Conservation (phyloP, 2,888 invertebrate genomes). For the Leucoptera coffeella region DNA sequence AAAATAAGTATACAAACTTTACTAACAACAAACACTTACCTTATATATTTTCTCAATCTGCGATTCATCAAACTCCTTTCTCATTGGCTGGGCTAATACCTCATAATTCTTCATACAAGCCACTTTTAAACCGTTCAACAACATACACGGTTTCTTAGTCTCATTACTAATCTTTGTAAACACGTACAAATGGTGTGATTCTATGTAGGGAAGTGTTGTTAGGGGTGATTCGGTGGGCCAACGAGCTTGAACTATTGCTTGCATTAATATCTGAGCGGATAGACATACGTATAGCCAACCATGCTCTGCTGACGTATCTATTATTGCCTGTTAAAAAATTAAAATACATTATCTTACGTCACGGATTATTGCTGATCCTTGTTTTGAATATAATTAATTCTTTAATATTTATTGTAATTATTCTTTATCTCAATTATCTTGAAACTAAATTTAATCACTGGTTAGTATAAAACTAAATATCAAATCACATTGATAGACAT, state of each 20-base stretch:
- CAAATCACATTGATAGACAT: no score
- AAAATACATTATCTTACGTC: no score
- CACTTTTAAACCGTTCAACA: conserved; percentile 56
- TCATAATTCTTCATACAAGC: conserved; percentile 52
- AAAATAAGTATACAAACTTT: no score
- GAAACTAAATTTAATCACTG: no score
- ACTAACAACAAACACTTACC: conserved; percentile 26
- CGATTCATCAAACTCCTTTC: conserved; percentile 58
- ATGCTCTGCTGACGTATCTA: conserved; percentile 85
- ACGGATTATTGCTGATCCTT: no score
- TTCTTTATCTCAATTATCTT: no score
- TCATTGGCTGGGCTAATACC: conserved; percentile 53
- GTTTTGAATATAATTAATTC: no score
- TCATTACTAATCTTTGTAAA: conserved; percentile 47
- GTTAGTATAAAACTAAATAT: no score
- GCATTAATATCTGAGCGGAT: conserved; percentile 71
- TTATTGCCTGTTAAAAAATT: conserved; percentile 74
- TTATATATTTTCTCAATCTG: conserved; percentile 63
- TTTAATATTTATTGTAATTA: no score
- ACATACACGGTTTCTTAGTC: conserved; percentile 22
- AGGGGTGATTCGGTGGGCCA: conserved; percentile 76
- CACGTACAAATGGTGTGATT: conserved; percentile 54
- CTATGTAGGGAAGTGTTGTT: conserved; percentile 71
- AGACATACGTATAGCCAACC: conserved; percentile 85
- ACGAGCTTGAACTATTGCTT: conserved; percentile 86